phyloP scores from a whole-genome alignment of 2,113 vertebrate genomes.

The Pipa parva region DNA sequence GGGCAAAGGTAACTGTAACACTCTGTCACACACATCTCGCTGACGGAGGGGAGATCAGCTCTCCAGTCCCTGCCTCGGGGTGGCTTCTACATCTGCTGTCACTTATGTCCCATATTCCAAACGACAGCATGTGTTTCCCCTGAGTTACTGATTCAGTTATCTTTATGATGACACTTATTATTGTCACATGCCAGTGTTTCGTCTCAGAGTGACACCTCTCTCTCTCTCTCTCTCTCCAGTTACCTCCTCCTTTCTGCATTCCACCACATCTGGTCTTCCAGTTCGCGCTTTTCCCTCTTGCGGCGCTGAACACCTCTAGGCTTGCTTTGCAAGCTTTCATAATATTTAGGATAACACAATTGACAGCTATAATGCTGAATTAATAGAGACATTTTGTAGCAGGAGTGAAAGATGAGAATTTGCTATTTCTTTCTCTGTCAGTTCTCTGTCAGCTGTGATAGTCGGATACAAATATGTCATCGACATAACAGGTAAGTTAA shows the following conservation, averaged over 20 bases:
- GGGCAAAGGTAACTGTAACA: constrained; percentile 24
- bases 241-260: constrained; percentile 8
- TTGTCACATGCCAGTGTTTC: constrained; percentile 34
- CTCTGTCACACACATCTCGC: constrained; percentile 4
- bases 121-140: constrained; percentile 39
- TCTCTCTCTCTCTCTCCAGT: neutral
- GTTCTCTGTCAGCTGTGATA: neutral
- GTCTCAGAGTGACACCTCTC: constrained; percentile 24
- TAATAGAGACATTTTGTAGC: neutral
- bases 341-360: constrained; percentile 18
- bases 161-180: constrained; percentile 41
- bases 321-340: neutral
- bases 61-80: constrained; percentile 29
- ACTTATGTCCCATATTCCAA: constrained; percentile 38
- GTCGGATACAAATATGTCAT: too few species aligned
- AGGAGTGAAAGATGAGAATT: neutral
- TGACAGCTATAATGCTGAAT: neutral
- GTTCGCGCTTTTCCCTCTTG: constrained; percentile 12
- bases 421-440: neutral
- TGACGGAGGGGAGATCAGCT: constrained; percentile 26
- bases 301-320: constrained; percentile 14
- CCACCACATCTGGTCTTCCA: constrained; percentile 24
- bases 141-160: constrained; percentile 38
- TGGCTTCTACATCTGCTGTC: constrained; percentile 39
- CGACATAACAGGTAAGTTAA: too few species aligned